phyloP scores from a whole-genome alignment of 2,888 invertebrate genomes.

The Eulithis testata region DNA sequence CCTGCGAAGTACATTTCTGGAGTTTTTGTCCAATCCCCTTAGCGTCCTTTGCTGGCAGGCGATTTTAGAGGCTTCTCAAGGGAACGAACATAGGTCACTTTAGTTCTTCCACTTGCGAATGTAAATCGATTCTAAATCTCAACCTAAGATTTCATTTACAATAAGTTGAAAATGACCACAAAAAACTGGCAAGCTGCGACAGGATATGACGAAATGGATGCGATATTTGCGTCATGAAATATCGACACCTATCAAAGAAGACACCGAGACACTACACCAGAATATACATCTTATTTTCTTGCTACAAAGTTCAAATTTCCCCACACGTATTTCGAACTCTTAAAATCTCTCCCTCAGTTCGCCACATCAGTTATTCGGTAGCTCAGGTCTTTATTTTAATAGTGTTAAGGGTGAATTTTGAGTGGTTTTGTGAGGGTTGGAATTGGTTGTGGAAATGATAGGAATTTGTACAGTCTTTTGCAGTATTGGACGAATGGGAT shows the following conservation, averaged over 20 bases:
- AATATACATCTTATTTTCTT: conserved; percentile 1
- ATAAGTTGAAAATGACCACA: conserved; percentile 42
- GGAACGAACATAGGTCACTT: too few species aligned
- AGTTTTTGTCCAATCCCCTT: too few species aligned
- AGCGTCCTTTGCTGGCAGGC: too few species aligned
- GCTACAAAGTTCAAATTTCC: conserved; percentile 7
- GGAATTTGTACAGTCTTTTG: conserved; percentile 59
- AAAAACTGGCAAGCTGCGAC: conserved; percentile 46
- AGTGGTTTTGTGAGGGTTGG: conserved; percentile 8
- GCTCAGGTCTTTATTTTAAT: neutral
- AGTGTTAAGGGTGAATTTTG: conserved; percentile 14
- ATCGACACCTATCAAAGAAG: conserved; percentile 59
- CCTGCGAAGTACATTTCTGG: too few species aligned
- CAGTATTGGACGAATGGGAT: conserved; percentile 42
- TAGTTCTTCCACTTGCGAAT: too few species aligned
- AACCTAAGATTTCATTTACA: conserved; percentile 11
- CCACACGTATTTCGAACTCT: neutral
- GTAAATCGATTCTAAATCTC: conserved; percentile 1
- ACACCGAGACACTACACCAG: conserved; percentile 38
- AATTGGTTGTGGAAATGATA: conserved; percentile 48
- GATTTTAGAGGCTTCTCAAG: too few species aligned
- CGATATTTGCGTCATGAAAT: conserved; percentile 62
- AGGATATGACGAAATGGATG: conserved; percentile 57
- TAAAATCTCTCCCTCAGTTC: neutral
- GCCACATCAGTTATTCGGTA: neutral